These are phyloP conservation scores for Hydra vulgaris DNA, from an alignment of 30 jellyfish, hydroid and myxozoan species.

Conservation along the genomic window DNA sequence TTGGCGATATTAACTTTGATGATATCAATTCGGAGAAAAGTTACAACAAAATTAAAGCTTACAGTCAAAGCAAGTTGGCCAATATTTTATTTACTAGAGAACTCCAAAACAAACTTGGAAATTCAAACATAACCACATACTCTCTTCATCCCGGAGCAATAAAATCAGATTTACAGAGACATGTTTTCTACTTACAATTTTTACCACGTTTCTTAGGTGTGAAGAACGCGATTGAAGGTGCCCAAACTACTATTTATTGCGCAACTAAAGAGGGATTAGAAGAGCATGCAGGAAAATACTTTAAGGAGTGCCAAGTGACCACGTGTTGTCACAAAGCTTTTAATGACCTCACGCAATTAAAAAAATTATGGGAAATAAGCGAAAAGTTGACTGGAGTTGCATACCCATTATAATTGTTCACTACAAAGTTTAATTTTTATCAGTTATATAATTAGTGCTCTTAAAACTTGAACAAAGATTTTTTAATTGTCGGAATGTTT, in stretches of 20 bases:
- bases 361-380: slow-evolving; percentile 76
- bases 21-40: slow-evolving; percentile 15
- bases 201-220: neutral
- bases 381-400: slow-evolving; percentile 43
- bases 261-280: slow-evolving; percentile 74
- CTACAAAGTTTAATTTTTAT: no score
- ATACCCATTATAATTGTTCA: no score
- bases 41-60: slow-evolving; percentile 32
- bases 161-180: slow-evolving; percentile 33
- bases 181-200: neutral
- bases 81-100: slow-evolving; percentile 56
- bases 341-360: slow-evolving; percentile 67
- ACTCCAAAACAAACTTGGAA: slow-evolving; percentile 24
- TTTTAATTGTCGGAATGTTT: no score
- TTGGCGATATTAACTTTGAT: slow-evolving; percentile 27
- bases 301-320: slow-evolving; percentile 46
- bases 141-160: slow-evolving; percentile 78
- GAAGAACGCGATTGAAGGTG: slow-evolving; percentile 49
- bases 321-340: slow-evolving; percentile 27
- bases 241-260: slow-evolving; percentile 71
- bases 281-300: slow-evolving; percentile 48
- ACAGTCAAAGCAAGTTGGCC: slow-evolving; percentile 51
- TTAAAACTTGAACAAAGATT: no score
- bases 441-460: no score
- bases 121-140: slow-evolving; percentile 34